Base-by-base conservation (phyloP, 2,888 invertebrate species). In the Corbicula japonica region DNA sequence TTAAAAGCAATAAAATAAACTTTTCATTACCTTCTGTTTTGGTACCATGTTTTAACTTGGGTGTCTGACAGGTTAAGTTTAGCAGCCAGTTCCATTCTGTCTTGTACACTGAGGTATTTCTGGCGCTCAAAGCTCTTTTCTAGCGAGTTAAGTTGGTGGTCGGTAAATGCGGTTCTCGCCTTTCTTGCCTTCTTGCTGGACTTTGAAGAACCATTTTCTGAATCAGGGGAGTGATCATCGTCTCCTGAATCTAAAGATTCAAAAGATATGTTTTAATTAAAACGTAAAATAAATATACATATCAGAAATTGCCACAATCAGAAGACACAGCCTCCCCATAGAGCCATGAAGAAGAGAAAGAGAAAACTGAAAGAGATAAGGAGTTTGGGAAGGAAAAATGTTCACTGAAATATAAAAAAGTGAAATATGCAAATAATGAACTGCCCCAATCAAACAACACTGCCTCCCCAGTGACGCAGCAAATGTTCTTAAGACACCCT, bases 21-120 rank as follows among this genome's bases (percentile, higher is more conserved):
- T n/a, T n/a, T n/a, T n/a, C 6, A 28, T 52, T 75, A 93, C 99
- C 99, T 96, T 95, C 99, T 95, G 94, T 99, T 99, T 94, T 99
- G 99, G 94, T 99, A 99, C 99, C 99, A 99, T 91, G 99, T 99
- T 95, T 99, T 99, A 93, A 99, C 99, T 95, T 99, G 99, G 65
- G 99, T 99, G 94, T 99, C 99, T 52, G 98, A 98, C 75, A 99
- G 95, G 91, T 98, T 97, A 89, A 99, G 92, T 95, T 94, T 98
- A 62, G 98, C 97, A 0, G 99, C 99, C 91, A 99, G 95, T 94
- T 99, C 99, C 98, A 99, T 98, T 87, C 99, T 90, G 94, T 99
- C 99, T 93, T 99, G 99, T 5, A 93, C 93, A 70, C 92, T 93
- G 18, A 93, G 89, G 84, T 93, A 99, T 94, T 99, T 99, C 94